Evolutionary conservation across 2,797 vertebrate species (phyloP).

Genomic region (Falco naumanni): DNA sequence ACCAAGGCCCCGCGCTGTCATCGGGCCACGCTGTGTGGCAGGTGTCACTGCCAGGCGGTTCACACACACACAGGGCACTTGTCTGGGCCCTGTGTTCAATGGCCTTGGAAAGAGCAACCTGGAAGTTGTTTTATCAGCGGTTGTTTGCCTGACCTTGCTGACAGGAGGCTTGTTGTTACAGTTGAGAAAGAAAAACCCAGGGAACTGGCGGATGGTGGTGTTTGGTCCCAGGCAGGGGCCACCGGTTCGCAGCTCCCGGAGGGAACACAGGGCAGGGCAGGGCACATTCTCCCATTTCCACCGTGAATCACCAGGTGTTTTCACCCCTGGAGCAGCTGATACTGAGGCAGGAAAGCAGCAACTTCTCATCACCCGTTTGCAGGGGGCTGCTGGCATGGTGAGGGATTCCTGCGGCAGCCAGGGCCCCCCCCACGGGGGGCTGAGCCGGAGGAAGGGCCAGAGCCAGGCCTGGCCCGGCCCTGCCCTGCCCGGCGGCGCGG

Average conservation of each 20-base stretch:
- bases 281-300: background rate
- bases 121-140: constrained; percentile 72
- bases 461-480: background rate
- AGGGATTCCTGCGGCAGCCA: background rate
- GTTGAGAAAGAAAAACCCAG: background rate
- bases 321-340: too few species aligned
- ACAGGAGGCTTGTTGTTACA: background rate
- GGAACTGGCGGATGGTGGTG: fast-evolving
- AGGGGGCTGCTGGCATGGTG: too few species aligned
- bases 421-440: background rate
- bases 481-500: too few species aligned
- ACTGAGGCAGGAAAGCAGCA: background rate
- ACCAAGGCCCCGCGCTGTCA: constrained; percentile 86
- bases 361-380: fast-evolving
- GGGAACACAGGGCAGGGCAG: fast-evolving
- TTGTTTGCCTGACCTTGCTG: constrained; percentile 72
- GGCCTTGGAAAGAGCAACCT: constrained; percentile 68
- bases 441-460: background rate
- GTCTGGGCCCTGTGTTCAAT: background rate
- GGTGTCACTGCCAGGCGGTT: constrained; percentile 75
- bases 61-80: constrained; percentile 36
- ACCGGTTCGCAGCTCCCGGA: fast-evolving
- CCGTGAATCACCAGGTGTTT: background rate
- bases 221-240: too few species aligned
- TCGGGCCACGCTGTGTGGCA: constrained; percentile 52